Base-by-base conservation (phyloP, 2,797 vertebrate species). In the Enteromius viviparus region DNA sequence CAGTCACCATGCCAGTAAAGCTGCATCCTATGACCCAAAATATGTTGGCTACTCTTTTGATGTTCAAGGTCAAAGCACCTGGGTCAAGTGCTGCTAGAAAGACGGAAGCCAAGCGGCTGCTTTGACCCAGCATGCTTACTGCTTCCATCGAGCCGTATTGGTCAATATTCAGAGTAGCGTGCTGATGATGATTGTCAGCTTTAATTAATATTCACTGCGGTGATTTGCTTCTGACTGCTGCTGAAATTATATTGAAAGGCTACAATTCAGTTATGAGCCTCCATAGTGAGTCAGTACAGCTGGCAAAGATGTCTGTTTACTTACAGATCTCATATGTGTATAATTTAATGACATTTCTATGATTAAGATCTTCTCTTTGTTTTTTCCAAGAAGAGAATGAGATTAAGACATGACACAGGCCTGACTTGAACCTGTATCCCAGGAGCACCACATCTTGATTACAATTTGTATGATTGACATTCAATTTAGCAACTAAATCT, bases 141-240 rank as follows among this genome's bases (percentile, higher is more conserved):
- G 77, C 64, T 82, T 74, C 83, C 86, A 60, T 83, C 66, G 84
- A 87, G 87, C 84, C 87, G 91, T 85, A 83, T 71, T 90, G 80
- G 78, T 72, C 75, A 88, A 88, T 91, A 89, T 78, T 85, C 82
- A 72, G 66, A 64, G 77, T 78, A 29, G 64, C 70, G 29, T 72
- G 81, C 72, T 89, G 78, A 85, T 88, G 71, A 85, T 74, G 86
- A 91, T 78, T 91, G 92, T 92, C 91, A 86, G 82, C 76, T 91
- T 86, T 85, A 55, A 89, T 93, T 90, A 90, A 75, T 72, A 62
- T 15, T 42, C 34, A 19, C 9, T 17, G 40, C 75, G 21, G 12
- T 62, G 53, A 84, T 84, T 71, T 58, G 71, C 62, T 75, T 42
- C 32, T 65, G 58, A 32, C 40, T 64, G 42, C 72, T 21, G 10